These are phyloP conservation scores for Silurus glanis DNA, from an alignment of 2,113 vertebrate species.

Conservation along the genomic window DNA sequence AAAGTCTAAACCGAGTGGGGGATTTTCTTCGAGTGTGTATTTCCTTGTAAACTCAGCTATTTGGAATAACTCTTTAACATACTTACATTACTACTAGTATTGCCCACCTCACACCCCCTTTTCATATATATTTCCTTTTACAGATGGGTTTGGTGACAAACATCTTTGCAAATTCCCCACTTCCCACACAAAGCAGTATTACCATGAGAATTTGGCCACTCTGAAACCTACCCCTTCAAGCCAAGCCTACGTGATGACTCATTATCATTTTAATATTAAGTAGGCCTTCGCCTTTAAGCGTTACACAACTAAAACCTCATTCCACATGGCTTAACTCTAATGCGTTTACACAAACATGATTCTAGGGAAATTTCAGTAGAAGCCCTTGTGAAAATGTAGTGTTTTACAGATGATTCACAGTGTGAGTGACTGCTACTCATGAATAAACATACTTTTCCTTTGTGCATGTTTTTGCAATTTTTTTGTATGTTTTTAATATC, in stretches of 20 bases:
- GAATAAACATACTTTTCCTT: too few relatives aligned
- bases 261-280: not conserved
- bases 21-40: not conserved
- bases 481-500: too few relatives aligned
- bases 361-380: too few relatives aligned
- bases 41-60: not conserved
- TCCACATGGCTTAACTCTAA: not conserved
- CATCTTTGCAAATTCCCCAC: too few relatives aligned
- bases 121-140: not conserved
- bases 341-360: not conserved
- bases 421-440: too few relatives aligned
- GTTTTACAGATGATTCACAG: too few relatives aligned
- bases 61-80: not conserved
- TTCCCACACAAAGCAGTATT: not conserved
- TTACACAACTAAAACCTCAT: not conserved
- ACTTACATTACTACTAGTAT: not conserved
- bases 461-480: too few relatives aligned
- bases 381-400: too few relatives aligned
- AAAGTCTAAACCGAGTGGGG: not conserved
- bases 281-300: not conserved
- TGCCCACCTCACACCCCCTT: not conserved
- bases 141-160: too few relatives aligned
- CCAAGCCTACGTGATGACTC: not conserved
- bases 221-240: not conserved
- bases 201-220: not conserved